Percentiles rank a stretch among this genome's conserved stretches.
Conservation (phyloP, 92 coral and sea anemone genomes). For the Porites rus region DNA sequence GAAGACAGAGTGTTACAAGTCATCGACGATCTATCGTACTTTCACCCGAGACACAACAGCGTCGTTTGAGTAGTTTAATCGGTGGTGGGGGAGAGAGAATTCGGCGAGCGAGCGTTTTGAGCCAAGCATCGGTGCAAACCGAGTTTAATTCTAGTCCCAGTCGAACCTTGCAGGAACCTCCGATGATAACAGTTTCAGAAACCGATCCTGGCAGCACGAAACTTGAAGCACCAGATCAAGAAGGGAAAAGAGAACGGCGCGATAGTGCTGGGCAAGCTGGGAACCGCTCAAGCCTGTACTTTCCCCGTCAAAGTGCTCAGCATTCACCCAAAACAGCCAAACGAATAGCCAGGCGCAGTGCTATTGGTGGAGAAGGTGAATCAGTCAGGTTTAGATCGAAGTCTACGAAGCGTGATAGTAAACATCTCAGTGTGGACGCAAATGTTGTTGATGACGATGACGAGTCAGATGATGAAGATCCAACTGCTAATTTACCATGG, state of each 20-base stretch:
- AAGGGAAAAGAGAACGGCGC: conserved; percentile 13
- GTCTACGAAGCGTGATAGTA: conserved; percentile 44
- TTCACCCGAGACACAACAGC: conserved; percentile 55
- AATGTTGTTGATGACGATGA: conserved; percentile 67
- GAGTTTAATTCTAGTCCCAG: conserved; percentile 66
- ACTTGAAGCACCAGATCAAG: conserved; percentile 19
- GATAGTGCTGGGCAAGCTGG: conserved; percentile 38
- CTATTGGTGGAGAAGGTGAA: conserved; percentile 56
- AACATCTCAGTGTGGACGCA: conserved; percentile 72
- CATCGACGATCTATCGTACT: conserved; percentile 57
- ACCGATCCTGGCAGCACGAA: conserved; percentile 42
- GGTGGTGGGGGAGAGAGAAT: conserved; percentile 78
- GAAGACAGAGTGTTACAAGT: conserved; percentile 23
- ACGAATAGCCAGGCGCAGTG: conserved; percentile 27
- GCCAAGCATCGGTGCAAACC: conserved; percentile 81
- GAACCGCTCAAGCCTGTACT: conserved; percentile 38
- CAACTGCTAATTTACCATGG: conserved; percentile 88
- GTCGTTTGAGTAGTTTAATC: conserved; percentile 75
- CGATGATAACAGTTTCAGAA: conserved; percentile 71
- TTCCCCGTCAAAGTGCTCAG: conserved; percentile 21
- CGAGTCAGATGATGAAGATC: conserved; percentile 91
- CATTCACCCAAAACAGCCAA: conserved; percentile 14
- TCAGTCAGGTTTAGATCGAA: conserved; percentile 52
- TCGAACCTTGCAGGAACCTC: conserved; percentile 80
- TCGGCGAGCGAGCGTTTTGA: conserved; percentile 76